A percentile compares a stretch with the other conserved stretches of the same genome.
These are phyloP conservation scores for Noctua pronuba DNA, from an alignment of 2,888 invertebrate species.

Conservation along the genomic window DNA sequence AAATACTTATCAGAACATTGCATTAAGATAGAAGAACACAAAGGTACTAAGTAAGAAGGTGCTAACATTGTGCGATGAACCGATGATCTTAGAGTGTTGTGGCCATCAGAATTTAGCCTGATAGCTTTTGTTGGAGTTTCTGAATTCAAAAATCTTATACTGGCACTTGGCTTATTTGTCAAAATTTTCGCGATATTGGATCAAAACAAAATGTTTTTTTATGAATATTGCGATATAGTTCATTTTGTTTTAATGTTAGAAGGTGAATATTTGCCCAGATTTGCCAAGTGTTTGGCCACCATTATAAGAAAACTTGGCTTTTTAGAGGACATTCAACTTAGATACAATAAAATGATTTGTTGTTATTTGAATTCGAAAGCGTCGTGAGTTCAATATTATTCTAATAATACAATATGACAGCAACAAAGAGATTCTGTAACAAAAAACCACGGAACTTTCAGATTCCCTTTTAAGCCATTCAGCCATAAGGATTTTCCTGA, in stretches of 20 bases:
- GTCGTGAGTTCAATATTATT: neutral
- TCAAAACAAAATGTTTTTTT: no score
- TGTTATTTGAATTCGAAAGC: neutral
- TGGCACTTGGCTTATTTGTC: no score
- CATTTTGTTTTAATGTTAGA: no score
- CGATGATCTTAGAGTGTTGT: neutral
- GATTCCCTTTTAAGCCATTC: slow-evolving; percentile 3
- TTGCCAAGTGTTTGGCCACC: no score
- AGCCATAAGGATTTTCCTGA: neutral
- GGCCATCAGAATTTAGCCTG: neutral
- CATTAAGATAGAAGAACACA: no score
- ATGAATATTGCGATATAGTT: no score
- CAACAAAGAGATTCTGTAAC: neutral
- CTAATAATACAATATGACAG: neutral
- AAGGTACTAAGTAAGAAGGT: no score
- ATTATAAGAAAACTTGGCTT: neutral
- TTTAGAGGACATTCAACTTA: neutral
- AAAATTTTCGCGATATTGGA: no score
- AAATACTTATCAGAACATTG: no score
- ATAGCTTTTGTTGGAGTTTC: neutral
- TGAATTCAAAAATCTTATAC: no score
- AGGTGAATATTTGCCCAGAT: no score
- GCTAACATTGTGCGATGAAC: neutral
- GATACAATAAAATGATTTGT: neutral
- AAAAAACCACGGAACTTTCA: neutral